These are phyloP conservation scores for Thecocarcelia acutangulata DNA, from an alignment of 2,888 invertebrate genomes.

Conservation along the genomic window DNA sequence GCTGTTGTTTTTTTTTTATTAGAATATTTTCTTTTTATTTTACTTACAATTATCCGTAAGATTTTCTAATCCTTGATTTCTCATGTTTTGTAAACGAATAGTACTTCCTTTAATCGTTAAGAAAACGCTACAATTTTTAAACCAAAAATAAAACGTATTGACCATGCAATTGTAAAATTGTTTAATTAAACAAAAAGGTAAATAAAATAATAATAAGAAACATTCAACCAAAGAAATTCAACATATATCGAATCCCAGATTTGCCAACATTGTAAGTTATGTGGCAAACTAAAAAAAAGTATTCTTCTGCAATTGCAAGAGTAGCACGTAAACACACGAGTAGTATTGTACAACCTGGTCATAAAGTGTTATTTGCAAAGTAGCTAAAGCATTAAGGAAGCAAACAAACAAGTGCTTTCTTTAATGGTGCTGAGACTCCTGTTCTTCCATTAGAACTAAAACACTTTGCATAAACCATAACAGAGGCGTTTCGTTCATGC, in stretches of 20 bases:
- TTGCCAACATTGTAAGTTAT: neutral
- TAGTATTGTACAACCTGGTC: slow-evolving; percentile 26
- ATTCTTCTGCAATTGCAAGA: neutral
- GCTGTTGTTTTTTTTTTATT: neutral
- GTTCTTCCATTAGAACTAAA: slow-evolving; percentile 27
- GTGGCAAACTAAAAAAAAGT: slow-evolving; percentile 1
- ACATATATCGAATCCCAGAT: neutral
- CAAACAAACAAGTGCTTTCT: slow-evolving; percentile 29
- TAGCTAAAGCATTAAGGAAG: slow-evolving; percentile 34
- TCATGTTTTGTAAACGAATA: slow-evolving; percentile 35
- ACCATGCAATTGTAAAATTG: slow-evolving; percentile 45
- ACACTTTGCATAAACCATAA: slow-evolving; percentile 37
- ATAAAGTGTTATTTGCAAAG: slow-evolving; percentile 35
- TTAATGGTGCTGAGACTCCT: slow-evolving; percentile 15
- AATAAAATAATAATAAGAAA: no score
- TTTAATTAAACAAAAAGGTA: slow-evolving; percentile 21
- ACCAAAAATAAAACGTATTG: slow-evolving; percentile 9
- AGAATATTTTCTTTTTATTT: neutral
- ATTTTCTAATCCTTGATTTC: slow-evolving; percentile 17
- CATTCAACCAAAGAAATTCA: slow-evolving; percentile 7
- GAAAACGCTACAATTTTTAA: slow-evolving; percentile 26
- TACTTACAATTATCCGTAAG: neutral
- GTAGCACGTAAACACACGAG: slow-evolving; percentile 20
- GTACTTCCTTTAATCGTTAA: slow-evolving; percentile 52
- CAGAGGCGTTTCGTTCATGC: slow-evolving; percentile 34